Evolutionary conservation across 2,113 vertebrate species (phyloP).

Genomic region (Pampusana beccarii): DNA sequence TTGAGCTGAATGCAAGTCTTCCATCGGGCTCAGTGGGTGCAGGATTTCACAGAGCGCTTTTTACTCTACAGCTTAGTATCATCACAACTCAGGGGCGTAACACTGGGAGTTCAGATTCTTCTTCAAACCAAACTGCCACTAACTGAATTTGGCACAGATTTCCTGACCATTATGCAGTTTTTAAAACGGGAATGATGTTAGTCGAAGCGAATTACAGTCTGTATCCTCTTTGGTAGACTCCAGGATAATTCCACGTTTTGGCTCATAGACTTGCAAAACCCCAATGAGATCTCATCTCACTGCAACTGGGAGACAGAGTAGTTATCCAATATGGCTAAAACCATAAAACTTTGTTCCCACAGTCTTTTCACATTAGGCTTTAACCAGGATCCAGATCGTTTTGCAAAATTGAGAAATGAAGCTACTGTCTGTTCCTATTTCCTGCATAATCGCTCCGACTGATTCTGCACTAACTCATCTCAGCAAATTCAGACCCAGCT

Average conservation of each 20-base stretch:
- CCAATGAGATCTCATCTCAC: not conserved
- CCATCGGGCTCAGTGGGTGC: not conserved
- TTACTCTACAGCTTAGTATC: not conserved
- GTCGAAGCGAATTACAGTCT: not conserved
- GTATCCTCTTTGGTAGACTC: not conserved
- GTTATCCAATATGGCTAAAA: not conserved
- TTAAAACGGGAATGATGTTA: not conserved
- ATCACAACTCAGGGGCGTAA: not conserved
- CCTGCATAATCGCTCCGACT: not conserved
- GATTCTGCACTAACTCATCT: not conserved
- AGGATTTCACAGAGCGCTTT: not conserved
- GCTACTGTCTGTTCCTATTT: not conserved
- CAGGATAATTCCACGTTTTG: not conserved
- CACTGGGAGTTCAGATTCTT: not conserved
- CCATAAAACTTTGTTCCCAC: not conserved
- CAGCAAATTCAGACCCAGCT: not conserved
- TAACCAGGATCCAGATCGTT: not conserved
- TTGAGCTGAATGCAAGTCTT: not conserved
- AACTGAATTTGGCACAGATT: not conserved
- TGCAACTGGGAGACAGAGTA: not conserved
- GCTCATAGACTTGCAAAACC: not conserved
- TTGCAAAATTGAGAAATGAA: not conserved
- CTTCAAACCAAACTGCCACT: not conserved
- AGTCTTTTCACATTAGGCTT: not conserved
- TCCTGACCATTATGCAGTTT: not conserved